Evolutionary conservation across 1,140 invertebrate genomes (phyloP).

Genomic region (Sitophilus oryzae): DNA sequence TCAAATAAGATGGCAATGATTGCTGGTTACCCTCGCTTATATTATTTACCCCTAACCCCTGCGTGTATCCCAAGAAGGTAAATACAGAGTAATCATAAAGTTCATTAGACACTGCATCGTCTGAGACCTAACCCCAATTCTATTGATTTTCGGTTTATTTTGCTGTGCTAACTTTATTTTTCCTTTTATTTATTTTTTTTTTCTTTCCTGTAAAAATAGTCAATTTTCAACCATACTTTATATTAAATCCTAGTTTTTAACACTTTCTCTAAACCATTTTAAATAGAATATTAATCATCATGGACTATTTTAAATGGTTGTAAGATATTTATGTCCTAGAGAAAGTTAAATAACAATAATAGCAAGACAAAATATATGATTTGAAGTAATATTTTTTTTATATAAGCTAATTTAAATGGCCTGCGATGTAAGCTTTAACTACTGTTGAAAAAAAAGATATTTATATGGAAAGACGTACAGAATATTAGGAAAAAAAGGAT

Average conservation of each 20-base stretch:
- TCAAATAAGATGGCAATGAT: constrained; percentile 19
- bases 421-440: too few relatives aligned
- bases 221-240: too few relatives aligned
- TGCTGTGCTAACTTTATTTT: constrained; percentile 10
- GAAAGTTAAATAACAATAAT: too few relatives aligned
- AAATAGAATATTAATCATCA: too few relatives aligned
- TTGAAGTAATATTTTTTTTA: neutral
- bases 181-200: constrained; percentile 1
- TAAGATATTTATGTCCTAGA: too few relatives aligned
- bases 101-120: constrained; percentile 35
- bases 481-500: constrained; percentile 2
- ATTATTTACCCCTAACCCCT: constrained; percentile 19
- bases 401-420: too few relatives aligned
- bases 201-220: too few relatives aligned
- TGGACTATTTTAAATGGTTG: too few relatives aligned
- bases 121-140: constrained; percentile 23
- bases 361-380: neutral
- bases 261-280: too few relatives aligned
- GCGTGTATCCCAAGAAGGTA: constrained; percentile 35
- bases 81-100: constrained; percentile 38
- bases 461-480: too few relatives aligned
- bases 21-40: constrained; percentile 13
- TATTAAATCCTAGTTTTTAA: too few relatives aligned
- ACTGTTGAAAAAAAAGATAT: too few relatives aligned
- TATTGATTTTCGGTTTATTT: constrained; percentile 12